Evolutionary conservation across 2,113 vertebrate genomes (phyloP).

Genomic region (Vulpes lagopus): DNA sequence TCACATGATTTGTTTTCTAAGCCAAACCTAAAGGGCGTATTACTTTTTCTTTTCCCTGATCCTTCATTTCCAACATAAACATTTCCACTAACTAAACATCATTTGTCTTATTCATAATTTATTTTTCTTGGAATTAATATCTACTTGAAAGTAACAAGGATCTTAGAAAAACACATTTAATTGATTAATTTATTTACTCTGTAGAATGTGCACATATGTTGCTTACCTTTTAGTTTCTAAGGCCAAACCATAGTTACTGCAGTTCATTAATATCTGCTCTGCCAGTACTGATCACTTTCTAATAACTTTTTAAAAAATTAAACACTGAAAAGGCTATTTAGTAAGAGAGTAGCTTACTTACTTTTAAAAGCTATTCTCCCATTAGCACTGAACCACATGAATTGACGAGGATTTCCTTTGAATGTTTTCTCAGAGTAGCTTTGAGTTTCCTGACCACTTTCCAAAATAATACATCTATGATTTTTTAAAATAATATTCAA

Average conservation of each 20-base stretch:
- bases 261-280: constrained; percentile 55
- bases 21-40: neutral
- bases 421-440: constrained; percentile 18
- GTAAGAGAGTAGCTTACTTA: neutral
- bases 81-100: neutral
- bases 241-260: neutral
- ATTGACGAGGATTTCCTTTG: neutral
- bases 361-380: constrained; percentile 36
- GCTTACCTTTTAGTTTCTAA: neutral
- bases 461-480: neutral
- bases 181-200: constrained; percentile 33
- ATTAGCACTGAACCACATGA: neutral
- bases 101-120: neutral
- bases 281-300: neutral
- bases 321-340: neutral
- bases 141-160: neutral
- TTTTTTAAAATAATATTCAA: neutral
- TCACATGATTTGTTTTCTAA: constrained; percentile 25
- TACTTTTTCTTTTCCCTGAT: neutral
- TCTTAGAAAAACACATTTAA: constrained; percentile 37
- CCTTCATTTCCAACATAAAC: constrained; percentile 4
- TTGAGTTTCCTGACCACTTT: neutral
- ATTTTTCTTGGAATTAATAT: neutral
- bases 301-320: constrained; percentile 53
- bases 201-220: neutral